Evolutionary conservation across 2,888 invertebrate species (phyloP).

Genomic region (Drosophila lutescens): DNA sequence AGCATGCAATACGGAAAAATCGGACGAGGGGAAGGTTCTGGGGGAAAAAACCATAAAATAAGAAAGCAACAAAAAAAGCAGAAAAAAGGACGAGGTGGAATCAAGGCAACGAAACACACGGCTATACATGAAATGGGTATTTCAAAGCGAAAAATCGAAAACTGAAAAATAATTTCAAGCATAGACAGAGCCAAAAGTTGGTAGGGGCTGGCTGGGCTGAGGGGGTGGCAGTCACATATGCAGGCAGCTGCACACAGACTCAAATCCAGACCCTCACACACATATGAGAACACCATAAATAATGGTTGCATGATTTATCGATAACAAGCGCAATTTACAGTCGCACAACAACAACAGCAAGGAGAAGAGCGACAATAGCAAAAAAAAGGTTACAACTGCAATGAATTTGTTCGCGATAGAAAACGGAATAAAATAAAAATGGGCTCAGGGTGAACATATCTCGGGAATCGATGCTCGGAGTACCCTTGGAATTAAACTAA

Average conservation of each 20-base stretch:
- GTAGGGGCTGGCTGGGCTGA: neutral
- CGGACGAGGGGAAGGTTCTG: slow-evolving; percentile 52
- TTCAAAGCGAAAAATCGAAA: slow-evolving; percentile 81
- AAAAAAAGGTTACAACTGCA: slow-evolving; percentile 73
- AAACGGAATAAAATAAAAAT: slow-evolving; percentile 67
- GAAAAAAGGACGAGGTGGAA: slow-evolving; percentile 41
- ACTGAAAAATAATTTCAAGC: slow-evolving; percentile 78
- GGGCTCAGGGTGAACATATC: neutral
- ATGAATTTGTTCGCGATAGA: slow-evolving; percentile 77
- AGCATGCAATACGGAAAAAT: slow-evolving; percentile 78
- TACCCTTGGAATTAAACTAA: slow-evolving; percentile 21
- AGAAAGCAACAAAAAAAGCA: slow-evolving; percentile 8
- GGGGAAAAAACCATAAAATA: slow-evolving; percentile 47
- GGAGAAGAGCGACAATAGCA: slow-evolving; percentile 50
- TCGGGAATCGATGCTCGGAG: slow-evolving; percentile 1
- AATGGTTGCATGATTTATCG: slow-evolving; percentile 84
- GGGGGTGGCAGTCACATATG: slow-evolving; percentile 68
- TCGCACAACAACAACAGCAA: slow-evolving; percentile 69
- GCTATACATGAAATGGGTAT: slow-evolving; percentile 73
- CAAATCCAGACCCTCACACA: slow-evolving; percentile 40
- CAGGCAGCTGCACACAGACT: slow-evolving; percentile 65
- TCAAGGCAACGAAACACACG: slow-evolving; percentile 52
- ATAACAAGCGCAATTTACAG: slow-evolving; percentile 84
- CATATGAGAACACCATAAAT: slow-evolving; percentile 80
- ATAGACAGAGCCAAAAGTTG: slow-evolving; percentile 34